Base-by-base conservation (phyloP, 2,797 vertebrate species). In the Pipistrellus nathusii region DNA sequence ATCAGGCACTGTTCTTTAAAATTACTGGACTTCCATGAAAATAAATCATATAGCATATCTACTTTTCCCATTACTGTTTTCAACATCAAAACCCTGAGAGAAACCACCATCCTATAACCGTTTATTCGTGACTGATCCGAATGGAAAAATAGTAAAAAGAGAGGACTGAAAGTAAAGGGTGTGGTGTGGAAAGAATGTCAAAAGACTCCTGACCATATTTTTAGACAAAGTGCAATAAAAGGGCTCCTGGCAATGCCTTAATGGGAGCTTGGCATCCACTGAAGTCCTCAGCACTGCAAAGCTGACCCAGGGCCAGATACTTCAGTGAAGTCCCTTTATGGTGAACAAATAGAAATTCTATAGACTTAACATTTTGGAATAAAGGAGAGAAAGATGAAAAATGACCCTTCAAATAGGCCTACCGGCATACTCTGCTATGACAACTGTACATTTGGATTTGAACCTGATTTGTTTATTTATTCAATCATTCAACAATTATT, bases 1-100 rank as follows among this genome's bases (percentile, higher is more conserved):
- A 97, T 30, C 95, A 97, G 94, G 94, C 48, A 84, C 93, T 97
- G 77, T 97, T 97, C 96, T 87, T 41, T 41, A 73, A 98, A 98
- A 96, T 97, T 97, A 98, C 69, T 98, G 93, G 86, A 97, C 98
- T 98, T 98, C 96, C 97, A 94, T 97, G 98, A 97, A 90, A 97
- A 97, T 95, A 97, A 98, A 98, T 97, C 97, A 97, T 66, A 95
- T 1, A 85, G 46, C 93, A 21, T 25, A 97, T 96, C 88, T 84
- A 59, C 90, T 90, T 94, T 96, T 95, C 72, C 84, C 91, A 92
- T 96, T 97, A 93, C 90, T 97, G 94, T 97, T 96, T 93, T 59
- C 72, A 77, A 88, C 81, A 97, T 85, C 95, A 78, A 94, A 93
- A 91, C 84, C 95, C 75, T 92, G 68, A 95, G 96, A 90, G 57